A percentile compares a stretch with the other conserved stretches of the same genome.
Evolutionary conservation across 2,888 invertebrate species (phyloP).

Genomic region (Miltochrista miniata): DNA sequence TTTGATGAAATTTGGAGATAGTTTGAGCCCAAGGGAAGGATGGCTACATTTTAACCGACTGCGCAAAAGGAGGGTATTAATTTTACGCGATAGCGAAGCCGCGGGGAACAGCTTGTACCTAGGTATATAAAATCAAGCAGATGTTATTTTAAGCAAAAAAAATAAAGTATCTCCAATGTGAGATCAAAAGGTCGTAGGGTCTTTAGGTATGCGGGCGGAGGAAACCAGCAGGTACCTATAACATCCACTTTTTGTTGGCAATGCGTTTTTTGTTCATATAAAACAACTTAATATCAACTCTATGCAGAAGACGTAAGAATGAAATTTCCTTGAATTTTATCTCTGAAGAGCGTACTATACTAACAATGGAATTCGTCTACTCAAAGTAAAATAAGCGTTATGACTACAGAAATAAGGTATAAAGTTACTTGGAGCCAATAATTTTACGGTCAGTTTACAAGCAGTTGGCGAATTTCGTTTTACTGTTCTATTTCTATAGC

Average conservation of each 20-base stretch:
- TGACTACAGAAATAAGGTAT: background rate
- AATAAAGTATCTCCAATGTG: background rate
- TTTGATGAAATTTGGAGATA: too few relatives aligned
- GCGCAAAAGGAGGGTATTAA: too few relatives aligned
- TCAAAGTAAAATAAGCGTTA: background rate
- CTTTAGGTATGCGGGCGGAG: slow-evolving; percentile 1
- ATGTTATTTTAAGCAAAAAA: background rate
- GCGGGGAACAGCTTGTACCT: too few relatives aligned
- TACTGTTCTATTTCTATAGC: background rate
- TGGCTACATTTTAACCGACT: too few relatives aligned
- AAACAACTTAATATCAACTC: background rate
- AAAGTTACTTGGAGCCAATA: background rate
- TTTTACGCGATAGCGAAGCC: too few relatives aligned
- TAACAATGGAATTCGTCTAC: background rate
- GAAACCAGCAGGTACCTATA: slow-evolving; percentile 4
- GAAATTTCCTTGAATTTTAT: background rate
- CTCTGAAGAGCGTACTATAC: background rate
- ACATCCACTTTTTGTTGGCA: slow-evolving; percentile 2
- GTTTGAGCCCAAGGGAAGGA: too few relatives aligned
- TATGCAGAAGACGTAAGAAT: background rate
- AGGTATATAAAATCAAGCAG: background rate
- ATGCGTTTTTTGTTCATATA: slow-evolving; percentile 6
- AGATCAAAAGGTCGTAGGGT: background rate
- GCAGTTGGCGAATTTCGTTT: background rate
- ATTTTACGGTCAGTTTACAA: background rate